Evolutionary conservation across 2,888 invertebrate genomes (phyloP), one percentile per base, ranked within the genome.

Genomic region (Pemphredon lugubris): DNA sequence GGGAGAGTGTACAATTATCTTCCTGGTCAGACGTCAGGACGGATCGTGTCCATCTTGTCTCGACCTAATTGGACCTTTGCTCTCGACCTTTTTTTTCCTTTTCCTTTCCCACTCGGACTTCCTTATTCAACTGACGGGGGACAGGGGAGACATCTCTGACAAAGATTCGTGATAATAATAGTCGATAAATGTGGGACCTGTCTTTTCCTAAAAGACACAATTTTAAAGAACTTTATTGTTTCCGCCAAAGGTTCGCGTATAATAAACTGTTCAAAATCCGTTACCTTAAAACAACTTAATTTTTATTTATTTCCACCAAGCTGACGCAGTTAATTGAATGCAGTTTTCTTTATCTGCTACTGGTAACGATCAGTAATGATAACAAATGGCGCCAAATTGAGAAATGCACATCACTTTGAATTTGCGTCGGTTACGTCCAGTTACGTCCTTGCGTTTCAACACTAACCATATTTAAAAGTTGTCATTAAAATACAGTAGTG

Each of bases 141-240:
- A 30, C n/a, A n/a, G n/a, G n/a, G 57, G 70, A 61, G 70, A 71
- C 70, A 71, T 71, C 70, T 71, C 53, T 51, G 26, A 61, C 32
- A 39, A 18, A 55, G 55, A 61, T 11, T 16, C 32, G 48, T 20
- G 6, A 16, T 42, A 16, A 44, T 50, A 23, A 50, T 68, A 3
- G 70, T 69, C 70, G 70, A 68, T 70, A 70, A 70, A 54, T 42
- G 23, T 16, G 54, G 9, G 7, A 69, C 42, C 60, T 39, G 13
- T 11, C 13, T 37, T 37, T 13, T 11, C 34, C 2, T 7, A 34
- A 34, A 4, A 34, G 11, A 34, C 4, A 34, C 2, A 6, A n/a
- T 11, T n/a, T 2, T 37, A 11, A 37, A 37, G n/a, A n/a, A 37
- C 37, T 9, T 6, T n/a, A n/a, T n/a, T n/a, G n/a, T n/a, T n/a